A percentile compares a stretch with the other conserved stretches of the same genome.
Conservation (phyloP, 2,113 vertebrate genomes). For the Camarhynchus parvulus region DNA sequence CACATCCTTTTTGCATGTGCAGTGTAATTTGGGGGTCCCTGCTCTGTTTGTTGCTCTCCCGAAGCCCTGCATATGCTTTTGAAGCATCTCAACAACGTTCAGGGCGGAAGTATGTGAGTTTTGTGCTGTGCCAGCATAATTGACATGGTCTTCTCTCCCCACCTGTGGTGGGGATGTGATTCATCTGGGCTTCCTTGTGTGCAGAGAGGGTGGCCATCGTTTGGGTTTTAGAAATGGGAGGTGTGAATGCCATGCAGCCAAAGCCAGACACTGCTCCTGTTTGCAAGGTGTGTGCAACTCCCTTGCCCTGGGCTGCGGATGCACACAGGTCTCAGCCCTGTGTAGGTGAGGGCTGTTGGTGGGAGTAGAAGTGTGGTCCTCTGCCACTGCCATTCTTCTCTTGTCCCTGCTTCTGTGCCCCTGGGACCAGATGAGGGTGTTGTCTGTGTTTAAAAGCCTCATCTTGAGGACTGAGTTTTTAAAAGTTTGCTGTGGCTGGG, state of each 20-base stretch:
- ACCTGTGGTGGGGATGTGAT: not conserved
- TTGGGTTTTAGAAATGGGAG: not conserved
- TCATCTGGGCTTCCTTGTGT: not conserved
- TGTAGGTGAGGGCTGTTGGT: accelerated
- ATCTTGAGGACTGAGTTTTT: not conserved
- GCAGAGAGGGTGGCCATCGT: accelerated
- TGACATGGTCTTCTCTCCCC: not conserved
- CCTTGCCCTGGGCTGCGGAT: not conserved
- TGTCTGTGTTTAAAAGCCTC: not conserved
- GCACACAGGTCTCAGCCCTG: accelerated
- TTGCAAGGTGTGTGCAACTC: accelerated
- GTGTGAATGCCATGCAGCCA: not conserved
- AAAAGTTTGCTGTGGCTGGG: not conserved
- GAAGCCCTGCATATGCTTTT: not conserved
- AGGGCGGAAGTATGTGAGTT: not conserved
- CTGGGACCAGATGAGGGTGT: not conserved
- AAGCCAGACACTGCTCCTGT: not conserved
- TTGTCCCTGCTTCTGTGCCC: accelerated
- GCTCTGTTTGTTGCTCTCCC: not conserved
- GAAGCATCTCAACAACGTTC: accelerated
- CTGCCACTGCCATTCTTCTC: not conserved
- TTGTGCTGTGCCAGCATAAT: not conserved
- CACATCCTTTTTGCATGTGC: accelerated
- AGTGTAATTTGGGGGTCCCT: not conserved
- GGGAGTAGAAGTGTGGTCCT: accelerated